phyloP scores from a whole-genome alignment of 2,113 vertebrate species.

The Columba janthina region DNA sequence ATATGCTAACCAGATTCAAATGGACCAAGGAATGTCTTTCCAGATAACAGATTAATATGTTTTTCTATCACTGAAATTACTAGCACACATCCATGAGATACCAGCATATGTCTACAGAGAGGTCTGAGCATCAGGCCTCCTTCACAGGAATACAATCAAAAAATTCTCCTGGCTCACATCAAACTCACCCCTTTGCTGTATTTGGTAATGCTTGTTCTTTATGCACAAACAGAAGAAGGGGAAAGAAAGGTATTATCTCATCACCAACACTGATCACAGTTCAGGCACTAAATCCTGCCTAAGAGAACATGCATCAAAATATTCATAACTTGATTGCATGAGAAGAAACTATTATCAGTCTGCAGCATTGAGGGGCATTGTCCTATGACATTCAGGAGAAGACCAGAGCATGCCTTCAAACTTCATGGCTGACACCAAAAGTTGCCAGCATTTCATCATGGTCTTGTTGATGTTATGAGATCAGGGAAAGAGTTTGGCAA shows the following conservation, averaged over 20 bases:
- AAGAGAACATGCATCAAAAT: slow-evolving; percentile 18
- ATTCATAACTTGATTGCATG: slow-evolving; percentile 13
- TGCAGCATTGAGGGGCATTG: neutral
- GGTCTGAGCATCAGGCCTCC: neutral
- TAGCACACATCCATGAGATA: neutral
- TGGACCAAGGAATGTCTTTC: neutral
- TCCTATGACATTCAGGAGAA: neutral
- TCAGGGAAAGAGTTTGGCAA: neutral
- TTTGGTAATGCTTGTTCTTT: slow-evolving; percentile 9
- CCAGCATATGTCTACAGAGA: neutral
- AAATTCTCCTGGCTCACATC: neutral
- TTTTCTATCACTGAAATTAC: neutral
- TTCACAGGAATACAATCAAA: neutral
- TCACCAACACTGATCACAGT: neutral
- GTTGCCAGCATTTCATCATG: neutral
- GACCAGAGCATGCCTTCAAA: neutral
- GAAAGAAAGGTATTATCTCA: neutral
- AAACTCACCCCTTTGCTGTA: neutral
- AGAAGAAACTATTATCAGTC: neutral
- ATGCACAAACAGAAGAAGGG: slow-evolving; percentile 32
- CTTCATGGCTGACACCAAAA: neutral
- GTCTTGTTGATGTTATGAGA: neutral
- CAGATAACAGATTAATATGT: neutral
- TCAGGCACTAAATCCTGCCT: slow-evolving; percentile 41
- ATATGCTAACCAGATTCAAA: neutral